A percentile compares a stretch with the other conserved stretches of the same genome.
These are phyloP conservation scores for Syngnathus rostellatus DNA, from an alignment of 2,797 vertebrate species.

Conservation along the genomic window DNA sequence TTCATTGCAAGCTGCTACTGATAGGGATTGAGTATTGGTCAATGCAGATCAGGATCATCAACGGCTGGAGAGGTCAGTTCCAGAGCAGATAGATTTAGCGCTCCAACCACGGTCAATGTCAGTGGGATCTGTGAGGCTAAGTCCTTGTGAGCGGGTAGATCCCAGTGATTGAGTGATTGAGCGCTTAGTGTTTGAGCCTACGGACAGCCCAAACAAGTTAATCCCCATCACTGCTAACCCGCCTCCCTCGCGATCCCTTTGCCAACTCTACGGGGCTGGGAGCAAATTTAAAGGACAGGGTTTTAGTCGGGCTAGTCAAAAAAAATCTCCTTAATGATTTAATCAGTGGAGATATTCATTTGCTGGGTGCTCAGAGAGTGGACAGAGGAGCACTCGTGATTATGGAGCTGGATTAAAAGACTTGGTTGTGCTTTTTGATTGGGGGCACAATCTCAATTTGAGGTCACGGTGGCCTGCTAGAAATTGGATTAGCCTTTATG, in stretches of 20 bases:
- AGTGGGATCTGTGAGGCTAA: conserved; percentile 54
- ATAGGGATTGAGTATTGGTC: conserved; percentile 37
- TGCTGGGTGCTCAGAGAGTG: conserved; percentile 17
- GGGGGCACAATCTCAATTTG: conserved; percentile 43
- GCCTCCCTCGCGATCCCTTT: conserved; percentile 23
- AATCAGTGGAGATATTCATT: conserved; percentile 66
- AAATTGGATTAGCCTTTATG: conserved; percentile 17
- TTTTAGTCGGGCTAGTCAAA: conserved; percentile 44
- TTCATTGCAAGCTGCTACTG: conserved; percentile 36
- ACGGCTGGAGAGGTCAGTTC: conserved; percentile 37
- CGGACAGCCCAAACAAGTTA: conserved; percentile 66
- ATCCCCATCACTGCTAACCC: conserved; percentile 47
- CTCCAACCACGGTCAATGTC: conserved; percentile 51
- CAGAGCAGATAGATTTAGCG: conserved; percentile 37
- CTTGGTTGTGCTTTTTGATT: conserved; percentile 64
- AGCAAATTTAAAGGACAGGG: conserved; percentile 47
- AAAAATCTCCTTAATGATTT: conserved; percentile 70
- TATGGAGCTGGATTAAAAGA: conserved; percentile 62
- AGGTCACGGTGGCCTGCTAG: conserved; percentile 47
- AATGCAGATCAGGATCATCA: conserved; percentile 31
- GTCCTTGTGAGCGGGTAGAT: conserved; percentile 55
- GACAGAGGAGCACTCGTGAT: conserved; percentile 51
- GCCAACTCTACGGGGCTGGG: conserved; percentile 29
- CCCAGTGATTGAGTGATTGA: conserved; percentile 66
- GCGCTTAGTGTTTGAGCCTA: conserved; percentile 61